Conservation (phyloP, 2,888 invertebrate genomes). For the Cerastis rubricosa region DNA sequence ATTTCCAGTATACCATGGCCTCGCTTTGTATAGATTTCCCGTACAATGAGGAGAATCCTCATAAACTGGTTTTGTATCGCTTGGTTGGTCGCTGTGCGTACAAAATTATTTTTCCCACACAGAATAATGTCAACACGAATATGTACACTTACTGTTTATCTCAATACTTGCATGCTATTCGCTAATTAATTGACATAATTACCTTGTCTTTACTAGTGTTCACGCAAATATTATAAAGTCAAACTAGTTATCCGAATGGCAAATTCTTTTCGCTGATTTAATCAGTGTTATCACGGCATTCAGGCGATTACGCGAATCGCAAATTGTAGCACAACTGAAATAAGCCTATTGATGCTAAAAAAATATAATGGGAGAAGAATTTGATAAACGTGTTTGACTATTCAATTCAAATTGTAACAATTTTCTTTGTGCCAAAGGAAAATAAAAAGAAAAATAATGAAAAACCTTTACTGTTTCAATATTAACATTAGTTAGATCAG, state of each 20-base stretch:
- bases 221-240: conserved; percentile 34
- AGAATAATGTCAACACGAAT: conserved; percentile 34
- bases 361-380: background rate
- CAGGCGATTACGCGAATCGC: too few relatives aligned
- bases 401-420: background rate
- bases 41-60: too few relatives aligned
- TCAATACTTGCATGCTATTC: conserved; percentile 23
- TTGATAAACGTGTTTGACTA: too few relatives aligned
- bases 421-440: background rate
- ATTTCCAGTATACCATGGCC: too few relatives aligned
- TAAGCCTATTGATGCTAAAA: conserved; percentile 1
- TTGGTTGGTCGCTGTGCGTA: too few relatives aligned
- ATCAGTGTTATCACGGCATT: conserved; percentile 11
- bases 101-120: conserved; percentile 29
- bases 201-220: conserved; percentile 28
- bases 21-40: too few relatives aligned
- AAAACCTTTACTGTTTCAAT: too few relatives aligned
- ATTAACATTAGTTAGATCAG: background rate
- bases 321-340: conserved; percentile 2
- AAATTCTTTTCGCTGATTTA: conserved; percentile 20
- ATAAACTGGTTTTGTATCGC: too few relatives aligned
- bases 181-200: conserved; percentile 45
- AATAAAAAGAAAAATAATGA: background rate
- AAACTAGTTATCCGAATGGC: conserved; percentile 20
- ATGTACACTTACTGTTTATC: conserved; percentile 10